Conservation (phyloP, 2,888 invertebrate species). For the Euproctis similis region DNA sequence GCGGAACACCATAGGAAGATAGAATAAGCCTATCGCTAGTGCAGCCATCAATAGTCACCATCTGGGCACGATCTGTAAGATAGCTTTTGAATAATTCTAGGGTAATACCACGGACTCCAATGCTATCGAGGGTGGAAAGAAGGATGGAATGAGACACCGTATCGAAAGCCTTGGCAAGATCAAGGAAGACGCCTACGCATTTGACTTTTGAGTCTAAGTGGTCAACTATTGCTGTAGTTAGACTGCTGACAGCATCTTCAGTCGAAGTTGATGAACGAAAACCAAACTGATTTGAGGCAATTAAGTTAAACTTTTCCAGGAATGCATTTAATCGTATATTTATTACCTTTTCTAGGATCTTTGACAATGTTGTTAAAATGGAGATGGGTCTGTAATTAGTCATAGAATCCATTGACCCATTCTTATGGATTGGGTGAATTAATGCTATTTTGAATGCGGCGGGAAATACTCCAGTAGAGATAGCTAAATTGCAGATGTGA, state of each 20-base stretch:
- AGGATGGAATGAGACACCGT: neutral
- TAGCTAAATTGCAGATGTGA: neutral
- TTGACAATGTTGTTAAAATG: neutral
- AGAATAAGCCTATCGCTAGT: neutral
- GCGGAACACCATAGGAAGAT: slow-evolving; percentile 5
- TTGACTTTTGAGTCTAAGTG: neutral
- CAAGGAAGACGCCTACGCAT: neutral
- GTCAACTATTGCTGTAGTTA: neutral
- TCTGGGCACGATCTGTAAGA: slow-evolving; percentile 1
- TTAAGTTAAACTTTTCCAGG: neutral
- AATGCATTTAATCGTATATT: neutral
- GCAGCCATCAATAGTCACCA: neutral
- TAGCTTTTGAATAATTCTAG: slow-evolving; percentile 3
- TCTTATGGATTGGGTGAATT: neutral
- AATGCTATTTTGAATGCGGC: neutral
- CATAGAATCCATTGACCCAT: neutral
- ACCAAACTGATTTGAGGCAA: neutral
- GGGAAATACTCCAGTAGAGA: neutral
- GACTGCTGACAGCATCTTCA: neutral
- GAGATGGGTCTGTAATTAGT: neutral
- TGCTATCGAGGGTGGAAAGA: no score
- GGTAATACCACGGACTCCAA: neutral
- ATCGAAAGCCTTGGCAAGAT: neutral
- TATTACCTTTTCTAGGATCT: neutral
- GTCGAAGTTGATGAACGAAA: neutral